These are phyloP conservation scores for Neoaliturus tenellus DNA, from an alignment of 2,888 invertebrate species.

Conservation along the genomic window DNA sequence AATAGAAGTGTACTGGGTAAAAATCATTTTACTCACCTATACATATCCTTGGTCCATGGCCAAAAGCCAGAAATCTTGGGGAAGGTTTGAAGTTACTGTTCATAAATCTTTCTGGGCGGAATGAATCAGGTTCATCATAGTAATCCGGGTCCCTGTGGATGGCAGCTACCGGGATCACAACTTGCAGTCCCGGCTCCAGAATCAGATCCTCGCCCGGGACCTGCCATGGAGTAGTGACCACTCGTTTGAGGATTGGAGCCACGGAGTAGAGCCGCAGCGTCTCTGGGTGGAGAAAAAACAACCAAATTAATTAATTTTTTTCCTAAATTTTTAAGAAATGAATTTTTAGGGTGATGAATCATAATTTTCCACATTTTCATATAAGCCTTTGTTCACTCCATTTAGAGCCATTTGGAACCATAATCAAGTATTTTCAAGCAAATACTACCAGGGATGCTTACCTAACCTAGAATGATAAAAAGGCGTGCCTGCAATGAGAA, in stretches of 20 bases:
- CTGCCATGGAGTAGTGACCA: background rate
- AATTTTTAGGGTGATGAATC: no score
- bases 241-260: background rate
- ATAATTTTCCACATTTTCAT: no score
- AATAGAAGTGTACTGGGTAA: no score
- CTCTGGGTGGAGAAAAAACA: background rate
- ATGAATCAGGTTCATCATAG: background rate
- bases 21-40: background rate
- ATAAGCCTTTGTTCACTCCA: no score
- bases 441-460: no score
- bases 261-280: background rate
- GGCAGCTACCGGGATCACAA: background rate
- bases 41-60: conserved; percentile 6
- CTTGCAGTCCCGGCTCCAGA: background rate
- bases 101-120: background rate
- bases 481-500: no score
- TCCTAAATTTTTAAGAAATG: no score
- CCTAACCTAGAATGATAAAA: no score
- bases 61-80: background rate
- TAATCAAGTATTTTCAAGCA: no score
- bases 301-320: no score
- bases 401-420: no score
- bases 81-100: background rate
- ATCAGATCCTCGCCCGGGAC: conserved; percentile 4
- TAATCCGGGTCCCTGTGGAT: conserved; percentile 1